Conservation (phyloP, 35 echinoderm and acorn worm genomes). For the Ophiothrix spiculata region DNA sequence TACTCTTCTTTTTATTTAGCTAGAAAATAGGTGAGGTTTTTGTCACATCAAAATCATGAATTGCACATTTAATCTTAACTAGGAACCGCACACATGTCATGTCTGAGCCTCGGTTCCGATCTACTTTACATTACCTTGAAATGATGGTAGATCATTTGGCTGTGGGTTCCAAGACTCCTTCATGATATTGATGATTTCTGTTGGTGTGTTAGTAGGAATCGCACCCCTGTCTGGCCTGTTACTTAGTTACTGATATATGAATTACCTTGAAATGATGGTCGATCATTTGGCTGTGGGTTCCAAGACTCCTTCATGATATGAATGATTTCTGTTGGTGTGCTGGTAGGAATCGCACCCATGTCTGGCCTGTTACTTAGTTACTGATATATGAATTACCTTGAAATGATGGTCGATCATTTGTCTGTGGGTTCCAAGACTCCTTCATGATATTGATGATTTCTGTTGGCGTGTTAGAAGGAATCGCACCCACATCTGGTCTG, state of each 20-base stretch:
- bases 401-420: neutral
- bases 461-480: neutral
- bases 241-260: no score
- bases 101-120: no score
- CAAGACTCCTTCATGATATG: neutral
- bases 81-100: no score
- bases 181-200: neutral
- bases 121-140: no score
- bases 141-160: neutral
- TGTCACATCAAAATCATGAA: no score
- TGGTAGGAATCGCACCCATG: neutral
- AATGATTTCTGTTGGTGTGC: neutral
- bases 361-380: neutral
- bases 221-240: neutral
- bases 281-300: neutral
- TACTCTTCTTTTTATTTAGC: no score
- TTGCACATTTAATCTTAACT: no score
- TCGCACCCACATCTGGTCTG: neutral
- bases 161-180: neutral
- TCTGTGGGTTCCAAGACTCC: neutral
- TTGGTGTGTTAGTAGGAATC: neutral
- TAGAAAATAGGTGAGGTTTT: no score
- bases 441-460: neutral
- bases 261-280: conserved; percentile 5
- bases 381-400: no score